Evolutionary conservation across 2,888 invertebrate species (phyloP).

Genomic region (Tanytarsus gracilentus): DNA sequence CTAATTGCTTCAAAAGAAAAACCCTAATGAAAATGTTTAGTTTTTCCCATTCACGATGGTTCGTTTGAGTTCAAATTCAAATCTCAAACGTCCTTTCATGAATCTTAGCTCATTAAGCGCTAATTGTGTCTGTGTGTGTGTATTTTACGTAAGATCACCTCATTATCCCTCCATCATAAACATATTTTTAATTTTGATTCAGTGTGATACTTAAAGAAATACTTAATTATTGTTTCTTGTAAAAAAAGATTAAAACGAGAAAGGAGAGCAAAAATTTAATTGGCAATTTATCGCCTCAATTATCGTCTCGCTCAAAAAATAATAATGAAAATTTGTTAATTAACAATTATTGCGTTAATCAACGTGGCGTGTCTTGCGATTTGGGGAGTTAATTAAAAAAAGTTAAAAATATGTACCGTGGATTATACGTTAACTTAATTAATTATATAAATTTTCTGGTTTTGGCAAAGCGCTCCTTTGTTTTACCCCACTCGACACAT

Average conservation of each 20-base stretch:
- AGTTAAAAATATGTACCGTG: neutral
- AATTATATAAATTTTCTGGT: neutral
- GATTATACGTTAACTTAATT: neutral
- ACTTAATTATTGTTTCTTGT: neutral
- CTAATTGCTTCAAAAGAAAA: slow-evolving; percentile 12
- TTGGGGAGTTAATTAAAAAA: neutral
- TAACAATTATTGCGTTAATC: slow-evolving; percentile 5
- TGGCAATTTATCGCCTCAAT: slow-evolving; percentile 20
- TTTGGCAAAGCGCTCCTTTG: neutral
- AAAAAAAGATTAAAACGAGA: neutral
- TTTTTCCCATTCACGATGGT: too few relatives aligned
- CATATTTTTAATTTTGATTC: slow-evolving; percentile 5
- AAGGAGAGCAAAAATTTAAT: neutral
- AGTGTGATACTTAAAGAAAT: slow-evolving; percentile 21
- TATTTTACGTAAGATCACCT: too few relatives aligned
- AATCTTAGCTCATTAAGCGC: too few relatives aligned
- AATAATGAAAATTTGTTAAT: slow-evolving; percentile 8
- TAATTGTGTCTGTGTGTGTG: too few relatives aligned
- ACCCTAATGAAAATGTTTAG: neutral
- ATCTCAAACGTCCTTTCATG: too few relatives aligned
- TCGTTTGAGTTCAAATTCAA: too few relatives aligned
- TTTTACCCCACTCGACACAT: too few relatives aligned
- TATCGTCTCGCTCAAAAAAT: too few relatives aligned
- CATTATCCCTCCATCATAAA: neutral
- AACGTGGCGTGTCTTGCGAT: neutral